Evolutionary conservation across 2,888 invertebrate genomes (phyloP).

Genomic region (Orthosia gothica): DNA sequence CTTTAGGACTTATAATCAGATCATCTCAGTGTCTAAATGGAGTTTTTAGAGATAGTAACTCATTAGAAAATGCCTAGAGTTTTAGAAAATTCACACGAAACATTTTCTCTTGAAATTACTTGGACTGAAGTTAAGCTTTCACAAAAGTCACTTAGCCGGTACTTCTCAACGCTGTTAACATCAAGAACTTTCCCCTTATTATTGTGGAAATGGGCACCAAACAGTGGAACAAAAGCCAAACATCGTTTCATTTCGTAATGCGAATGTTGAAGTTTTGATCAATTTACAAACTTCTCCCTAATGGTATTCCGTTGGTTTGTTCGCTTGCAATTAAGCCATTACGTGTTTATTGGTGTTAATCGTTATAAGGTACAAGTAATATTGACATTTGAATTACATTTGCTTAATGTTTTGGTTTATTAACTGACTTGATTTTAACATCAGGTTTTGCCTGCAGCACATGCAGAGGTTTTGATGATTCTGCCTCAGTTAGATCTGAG

Average conservation of each 20-base stretch:
- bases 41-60: background rate
- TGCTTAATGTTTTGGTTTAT: too few relatives aligned
- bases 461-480: too few relatives aligned
- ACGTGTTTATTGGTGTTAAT: slow-evolving; percentile 19
- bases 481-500: too few relatives aligned
- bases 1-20: too few relatives aligned
- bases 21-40: too few relatives aligned
- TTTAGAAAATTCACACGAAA: background rate
- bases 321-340: slow-evolving; percentile 36
- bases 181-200: slow-evolving; percentile 20
- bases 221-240: slow-evolving; percentile 53
- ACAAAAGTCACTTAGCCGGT: slow-evolving; percentile 16
- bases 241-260: slow-evolving; percentile 60
- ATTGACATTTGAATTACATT: background rate
- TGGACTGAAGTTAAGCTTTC: slow-evolving; percentile 1
- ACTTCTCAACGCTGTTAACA: slow-evolving; percentile 17
- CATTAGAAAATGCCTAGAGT: background rate
- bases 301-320: slow-evolving; percentile 55
- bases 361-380: too few relatives aligned
- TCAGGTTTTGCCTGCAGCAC: too few relatives aligned
- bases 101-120: background rate
- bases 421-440: too few relatives aligned
- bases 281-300: slow-evolving; percentile 64
- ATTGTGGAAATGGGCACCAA: slow-evolving; percentile 29
- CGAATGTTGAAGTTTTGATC: slow-evolving; percentile 62